Base-by-base conservation (phyloP, 2,888 invertebrate genomes). In the Sphecodes monilicornis region DNA sequence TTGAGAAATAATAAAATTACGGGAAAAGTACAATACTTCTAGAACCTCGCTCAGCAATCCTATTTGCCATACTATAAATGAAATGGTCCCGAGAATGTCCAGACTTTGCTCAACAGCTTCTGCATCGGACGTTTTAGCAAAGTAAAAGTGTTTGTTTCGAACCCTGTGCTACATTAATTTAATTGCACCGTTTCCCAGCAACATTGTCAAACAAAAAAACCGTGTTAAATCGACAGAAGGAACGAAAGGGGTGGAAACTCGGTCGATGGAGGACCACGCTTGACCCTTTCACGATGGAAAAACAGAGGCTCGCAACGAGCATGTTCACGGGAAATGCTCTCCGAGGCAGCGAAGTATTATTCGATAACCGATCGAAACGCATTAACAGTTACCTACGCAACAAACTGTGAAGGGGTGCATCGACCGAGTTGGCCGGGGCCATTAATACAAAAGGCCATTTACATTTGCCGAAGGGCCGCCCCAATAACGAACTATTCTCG, bases 401-500 rank as follows among this genome's bases (percentile, higher is more conserved):
- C 71, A 71, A 71, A 32, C 22, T 71, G 22, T 18, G 13, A 46
- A 46, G n/a, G 43, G 71, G 13, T 22, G 18, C 46, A 50, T 50
- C 50, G 71, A 50, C 46, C 46, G 50, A 22, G 22, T 32, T 18
- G 43, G 32, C 13, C 50, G 11, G 26, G 8, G 32, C 22, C 46
- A 32, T 71, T 71, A 29, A 32, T 46, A 32, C 70, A 32, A 71
- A 32, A 46, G 46, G 46, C 46, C 46, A 32, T 71, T 71, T 71
- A 50, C 46, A 71, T 70, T 70, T 41, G 46, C 46, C 29, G 70
- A 29, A 29, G 29, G 29, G 29, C 41, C 26, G 69, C 11, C 43
- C 6, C 43, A 29, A 43, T 70, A 72, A 72, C 71, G 71, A 46
- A 54, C 50, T 66, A 66, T 66, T 66, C 66, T 66, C 66, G 66